phyloP scores from a whole-genome alignment of 2,113 vertebrate genomes.

The Bos indicus region DNA sequence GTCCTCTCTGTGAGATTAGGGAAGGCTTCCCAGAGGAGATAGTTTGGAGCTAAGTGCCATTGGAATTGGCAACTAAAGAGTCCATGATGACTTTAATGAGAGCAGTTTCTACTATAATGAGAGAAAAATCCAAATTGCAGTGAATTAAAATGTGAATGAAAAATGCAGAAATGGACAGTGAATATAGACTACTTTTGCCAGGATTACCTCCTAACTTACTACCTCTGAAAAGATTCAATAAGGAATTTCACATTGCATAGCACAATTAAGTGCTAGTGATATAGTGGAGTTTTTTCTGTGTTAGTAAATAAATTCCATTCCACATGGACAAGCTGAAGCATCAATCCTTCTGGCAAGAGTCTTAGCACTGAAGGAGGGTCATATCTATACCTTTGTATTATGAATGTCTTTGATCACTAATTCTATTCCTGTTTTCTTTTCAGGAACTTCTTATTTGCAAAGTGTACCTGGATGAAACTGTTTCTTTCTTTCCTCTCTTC shows the following conservation, averaged over 20 bases:
- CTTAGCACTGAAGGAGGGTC: neutral
- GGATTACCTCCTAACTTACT: constrained; percentile 3
- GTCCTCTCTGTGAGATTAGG: neutral
- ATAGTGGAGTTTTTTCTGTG: neutral
- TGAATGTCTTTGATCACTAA: neutral
- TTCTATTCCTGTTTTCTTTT: neutral
- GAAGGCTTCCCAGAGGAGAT: neutral
- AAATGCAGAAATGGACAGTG: neutral
- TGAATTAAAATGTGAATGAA: neutral
- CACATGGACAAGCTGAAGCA: neutral
- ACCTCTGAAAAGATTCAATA: constrained; percentile 20
- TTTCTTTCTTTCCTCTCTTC: neutral
- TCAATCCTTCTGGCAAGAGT: neutral
- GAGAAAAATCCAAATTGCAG: neutral
- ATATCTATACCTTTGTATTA: neutral
- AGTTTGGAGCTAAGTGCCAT: neutral
- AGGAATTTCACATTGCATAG: constrained; percentile 7
- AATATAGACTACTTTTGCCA: neutral
- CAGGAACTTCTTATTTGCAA: neutral
- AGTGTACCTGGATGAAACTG: neutral
- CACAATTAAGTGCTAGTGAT: neutral
- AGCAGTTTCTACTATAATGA: neutral
- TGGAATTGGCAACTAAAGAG: neutral
- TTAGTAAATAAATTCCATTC: constrained; percentile 15
- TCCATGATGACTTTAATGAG: neutral